Base-by-base conservation (phyloP, 2,797 vertebrate genomes). In the Mareca penelope region DNA sequence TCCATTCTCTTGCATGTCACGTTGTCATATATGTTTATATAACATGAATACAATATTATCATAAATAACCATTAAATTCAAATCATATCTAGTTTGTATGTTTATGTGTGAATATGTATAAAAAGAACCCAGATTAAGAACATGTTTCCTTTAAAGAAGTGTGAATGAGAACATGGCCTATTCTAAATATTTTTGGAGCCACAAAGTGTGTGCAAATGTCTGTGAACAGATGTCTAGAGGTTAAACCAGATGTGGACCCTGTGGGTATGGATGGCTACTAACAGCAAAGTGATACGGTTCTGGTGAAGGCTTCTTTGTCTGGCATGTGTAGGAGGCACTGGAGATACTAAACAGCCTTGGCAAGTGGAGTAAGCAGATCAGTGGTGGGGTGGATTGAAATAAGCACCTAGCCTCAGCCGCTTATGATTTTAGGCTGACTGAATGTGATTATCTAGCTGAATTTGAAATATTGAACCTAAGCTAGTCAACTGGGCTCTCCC, bases 381-480 rank as follows among this genome's bases (percentile, higher is more conserved):
- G 5, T 22, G 21, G 5, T 15, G 60, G 3, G 2, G 5, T 60
- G 6, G 21, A 12, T 87, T 70, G 18, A 59, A 63, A 52, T 18
- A 44, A 55, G 82, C 65, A 17, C 4, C 71, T 37, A 24, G 13
- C 35, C 29, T 80, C 3, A 4, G 8, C 7, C 24, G 80, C 9
- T 75, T 57, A 56, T 1, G 39, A 3, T 73, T 87, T n/a, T 7
- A 64, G 22, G 19, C 33, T 12, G 15, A 56, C 10, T 71, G 18
- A 6, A 33, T 21, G 39, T 15, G 24, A 64, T 65, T 63, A 65
- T 76, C 70, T 46, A 60, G 11, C 24, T 80, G 48, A 80, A 69
- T 85, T 52, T 59, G 52, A 85, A 91, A 68, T 80, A 83, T 22
- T 69, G 82, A 82, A 10, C 46, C 23, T 59, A 67, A 89, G 9